A percentile compares a stretch with the other conserved stretches of the same genome.
phyloP scores from a whole-genome alignment of 2,888 invertebrate species.

The Mesorhabditis sp. region DNA sequence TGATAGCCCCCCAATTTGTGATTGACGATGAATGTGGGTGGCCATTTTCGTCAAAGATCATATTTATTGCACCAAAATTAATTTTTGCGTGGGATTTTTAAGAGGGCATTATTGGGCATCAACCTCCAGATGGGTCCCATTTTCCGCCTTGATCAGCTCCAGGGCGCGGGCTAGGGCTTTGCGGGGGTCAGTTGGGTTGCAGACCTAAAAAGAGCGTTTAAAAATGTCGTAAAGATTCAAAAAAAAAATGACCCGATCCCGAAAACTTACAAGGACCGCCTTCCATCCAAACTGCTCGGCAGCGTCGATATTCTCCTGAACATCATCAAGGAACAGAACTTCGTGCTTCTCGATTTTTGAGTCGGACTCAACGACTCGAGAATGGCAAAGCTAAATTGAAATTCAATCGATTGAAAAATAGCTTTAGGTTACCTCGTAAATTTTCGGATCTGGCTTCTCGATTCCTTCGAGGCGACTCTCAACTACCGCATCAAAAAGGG shows the following conservation, averaged over 20 bases:
- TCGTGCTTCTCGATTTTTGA: slow-evolving; percentile 18
- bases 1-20: too few relatives aligned
- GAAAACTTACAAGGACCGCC: slow-evolving; percentile 25
- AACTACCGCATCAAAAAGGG: slow-evolving; percentile 38
- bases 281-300: slow-evolving; percentile 38
- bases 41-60: too few relatives aligned
- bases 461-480: slow-evolving; percentile 38
- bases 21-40: too few relatives aligned
- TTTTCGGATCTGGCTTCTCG: slow-evolving; percentile 36
- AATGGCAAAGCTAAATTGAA: background rate
- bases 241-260: background rate
- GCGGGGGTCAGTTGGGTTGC: background rate
- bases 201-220: background rate
- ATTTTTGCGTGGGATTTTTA: too few relatives aligned
- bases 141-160: background rate
- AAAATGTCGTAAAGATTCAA: background rate
- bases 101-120: background rate
- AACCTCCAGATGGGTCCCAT: background rate
- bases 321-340: slow-evolving; percentile 42
- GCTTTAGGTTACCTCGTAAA: slow-evolving; percentile 25
- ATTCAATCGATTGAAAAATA: background rate
- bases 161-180: background rate
- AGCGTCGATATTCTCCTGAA: slow-evolving; percentile 35
- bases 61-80: too few relatives aligned
- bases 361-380: background rate